Conservation (phyloP, 1,140 invertebrate genomes). For the Neodiprion fabricii region DNA sequence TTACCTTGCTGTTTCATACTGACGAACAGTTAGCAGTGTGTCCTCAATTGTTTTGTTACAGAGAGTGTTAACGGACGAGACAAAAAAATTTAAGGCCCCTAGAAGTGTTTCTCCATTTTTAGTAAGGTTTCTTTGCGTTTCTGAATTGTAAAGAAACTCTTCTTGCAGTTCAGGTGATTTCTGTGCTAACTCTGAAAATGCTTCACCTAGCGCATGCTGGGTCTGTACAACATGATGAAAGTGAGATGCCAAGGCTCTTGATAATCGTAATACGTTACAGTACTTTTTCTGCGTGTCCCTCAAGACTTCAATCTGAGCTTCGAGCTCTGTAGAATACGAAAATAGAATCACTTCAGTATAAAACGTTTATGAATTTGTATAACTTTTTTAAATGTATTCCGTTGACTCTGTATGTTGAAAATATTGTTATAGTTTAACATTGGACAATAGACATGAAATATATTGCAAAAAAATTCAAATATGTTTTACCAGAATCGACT, state of each 20-base stretch:
- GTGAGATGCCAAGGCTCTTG: slow-evolving; percentile 84
- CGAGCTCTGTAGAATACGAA: slow-evolving; percentile 73
- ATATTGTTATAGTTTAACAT: no score
- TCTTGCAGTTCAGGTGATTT: slow-evolving; percentile 94
- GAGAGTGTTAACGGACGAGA: slow-evolving; percentile 92
- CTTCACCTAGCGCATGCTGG: slow-evolving; percentile 83
- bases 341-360: slow-evolving; percentile 25
- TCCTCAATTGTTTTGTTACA: slow-evolving; percentile 98
- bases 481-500: slow-evolving; percentile 77
- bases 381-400: neutral
- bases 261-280: slow-evolving; percentile 84
- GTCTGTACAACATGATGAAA: slow-evolving; percentile 90
- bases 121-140: slow-evolving; percentile 91
- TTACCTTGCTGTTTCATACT: slow-evolving; percentile 91
- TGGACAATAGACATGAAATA: no score
- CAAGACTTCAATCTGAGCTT: slow-evolving; percentile 89
- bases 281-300: slow-evolving; percentile 96
- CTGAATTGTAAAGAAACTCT: slow-evolving; percentile 94
- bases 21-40: slow-evolving; percentile 89
- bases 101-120: slow-evolving; percentile 94
- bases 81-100: slow-evolving; percentile 94
- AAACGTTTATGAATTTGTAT: slow-evolving; percentile 15
- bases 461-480: slow-evolving; percentile 27
- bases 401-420: no score
- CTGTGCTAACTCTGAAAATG: slow-evolving; percentile 94